Evolutionary conservation across 2,888 invertebrate species (phyloP), one percentile per base, ranked within the genome.

Genomic region (Drosophila leonis): DNA sequence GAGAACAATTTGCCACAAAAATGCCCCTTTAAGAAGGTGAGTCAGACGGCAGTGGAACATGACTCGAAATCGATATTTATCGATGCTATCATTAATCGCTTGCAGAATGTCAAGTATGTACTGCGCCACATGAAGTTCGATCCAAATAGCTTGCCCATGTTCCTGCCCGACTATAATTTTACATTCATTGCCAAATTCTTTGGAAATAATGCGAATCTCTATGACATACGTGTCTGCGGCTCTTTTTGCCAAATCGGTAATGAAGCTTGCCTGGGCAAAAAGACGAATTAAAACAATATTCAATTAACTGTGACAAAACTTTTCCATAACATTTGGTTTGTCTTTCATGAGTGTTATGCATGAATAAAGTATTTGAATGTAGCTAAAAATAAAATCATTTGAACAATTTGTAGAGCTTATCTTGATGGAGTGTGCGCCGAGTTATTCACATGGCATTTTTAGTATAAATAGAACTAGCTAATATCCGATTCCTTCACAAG

Each of bases 91-190:
- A 4, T 20, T 42, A 4, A 51, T 41, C 15, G 8, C 1, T 35
- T 63, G 1, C 29, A 88, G 83, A 70, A 88, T 52, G 44, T 39
- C 6, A 80, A 65, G 7, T 70, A 71, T 29, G 9, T 12, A 0
- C 0, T 83, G 0, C 54, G 39, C 0, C 49, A 54, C 1, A 18
- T 89, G 44, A 24, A 49, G 15, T 44, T 88, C 13, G 66, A 76
- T 52, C 41, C 57, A 0, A 81, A 42, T 0, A 37, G 27, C 0
- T 12, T 74, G 3, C 83, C 88, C 0, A 15, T 24, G 7, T 83
- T 76, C 24, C 6, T 83, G 20, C 54, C 67, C 1, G 70, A 88
- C 8, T 62, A 62, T 9, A 83, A 80, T 33, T 83, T 65, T 9
- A 70, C 71, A 8, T 80, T 66, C 0, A 5, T 10, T 9, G 52